Conservation (phyloP, 2,888 invertebrate species). For the Lithophane ornitopus region DNA sequence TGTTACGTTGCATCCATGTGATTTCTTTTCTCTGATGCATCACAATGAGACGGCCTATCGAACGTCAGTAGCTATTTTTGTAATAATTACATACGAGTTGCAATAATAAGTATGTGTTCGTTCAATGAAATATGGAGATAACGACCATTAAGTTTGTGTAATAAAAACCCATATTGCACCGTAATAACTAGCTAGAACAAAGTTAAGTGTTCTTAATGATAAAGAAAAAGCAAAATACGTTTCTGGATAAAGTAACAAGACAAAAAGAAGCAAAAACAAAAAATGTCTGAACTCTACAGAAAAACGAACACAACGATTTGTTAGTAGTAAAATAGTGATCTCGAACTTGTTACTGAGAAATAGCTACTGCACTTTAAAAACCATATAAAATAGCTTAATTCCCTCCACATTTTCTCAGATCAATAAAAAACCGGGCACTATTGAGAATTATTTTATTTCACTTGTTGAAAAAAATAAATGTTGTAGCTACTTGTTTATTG, state of each 20-base stretch:
- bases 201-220: slow-evolving; percentile 20
- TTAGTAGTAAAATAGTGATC: slow-evolving; percentile 53
- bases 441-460: slow-evolving; percentile 52
- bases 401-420: slow-evolving; percentile 48
- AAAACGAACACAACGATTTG: slow-evolving; percentile 43
- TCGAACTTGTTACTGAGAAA: slow-evolving; percentile 37
- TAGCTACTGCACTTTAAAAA: slow-evolving; percentile 57
- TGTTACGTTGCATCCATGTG: slow-evolving; percentile 85
- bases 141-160: slow-evolving; percentile 11
- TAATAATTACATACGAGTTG: slow-evolving; percentile 79
- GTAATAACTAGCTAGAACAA: slow-evolving; percentile 37
- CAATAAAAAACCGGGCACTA: slow-evolving; percentile 60
- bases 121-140: slow-evolving; percentile 45
- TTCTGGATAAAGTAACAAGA: slow-evolving; percentile 17
- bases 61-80: slow-evolving; percentile 85
- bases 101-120: slow-evolving; percentile 61
- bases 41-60: slow-evolving; percentile 88
- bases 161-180: slow-evolving; percentile 41
- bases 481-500: slow-evolving; percentile 63
- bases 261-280: slow-evolving; percentile 27
- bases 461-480: slow-evolving; percentile 49
- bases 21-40: slow-evolving; percentile 89
- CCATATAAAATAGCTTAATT: slow-evolving; percentile 37
- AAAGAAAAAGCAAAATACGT: slow-evolving; percentile 34
- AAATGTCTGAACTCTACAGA: slow-evolving; percentile 9